phyloP scores from a whole-genome alignment of 2,888 invertebrate genomes.

The Harmothoe impar region DNA sequence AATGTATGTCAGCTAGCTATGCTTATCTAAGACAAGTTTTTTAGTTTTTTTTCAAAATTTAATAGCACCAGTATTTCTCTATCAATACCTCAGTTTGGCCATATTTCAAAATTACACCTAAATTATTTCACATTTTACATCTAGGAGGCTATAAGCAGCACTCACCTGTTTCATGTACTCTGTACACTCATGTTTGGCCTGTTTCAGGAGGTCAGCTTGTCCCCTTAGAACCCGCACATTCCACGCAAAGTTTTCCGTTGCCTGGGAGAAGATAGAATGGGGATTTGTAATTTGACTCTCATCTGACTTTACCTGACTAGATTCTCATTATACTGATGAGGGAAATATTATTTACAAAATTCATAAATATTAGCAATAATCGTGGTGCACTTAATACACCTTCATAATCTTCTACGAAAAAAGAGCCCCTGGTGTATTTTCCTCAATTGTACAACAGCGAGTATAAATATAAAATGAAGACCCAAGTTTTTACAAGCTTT shows the following conservation, averaged over 20 bases:
- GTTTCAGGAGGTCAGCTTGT: constrained; percentile 85
- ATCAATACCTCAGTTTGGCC: no score
- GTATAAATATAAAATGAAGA: background rate
- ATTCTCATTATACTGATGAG: background rate
- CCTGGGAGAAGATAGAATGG: constrained; percentile 74
- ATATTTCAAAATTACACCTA: no score
- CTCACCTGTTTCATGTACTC: constrained; percentile 85
- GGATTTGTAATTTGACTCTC: background rate
- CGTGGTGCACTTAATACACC: no score
- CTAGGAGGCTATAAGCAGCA: no score
- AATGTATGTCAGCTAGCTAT: no score
- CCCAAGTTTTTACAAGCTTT: background rate
- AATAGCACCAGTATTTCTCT: no score
- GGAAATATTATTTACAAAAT: no score
- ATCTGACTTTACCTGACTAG: background rate
- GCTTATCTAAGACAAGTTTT: no score
- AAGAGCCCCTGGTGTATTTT: background rate
- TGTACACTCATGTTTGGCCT: constrained; percentile 84
- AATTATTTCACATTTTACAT: no score
- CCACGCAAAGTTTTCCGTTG: constrained; percentile 86
- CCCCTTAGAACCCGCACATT: constrained; percentile 85
- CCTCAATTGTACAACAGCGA: background rate
- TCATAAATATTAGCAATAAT: no score
- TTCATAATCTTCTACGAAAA: background rate
- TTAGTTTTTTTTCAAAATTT: no score